A percentile compares a stretch with the other conserved stretches of the same genome.
phyloP scores from a whole-genome alignment of 2,888 invertebrate genomes.

The Nomada ruficornis region DNA sequence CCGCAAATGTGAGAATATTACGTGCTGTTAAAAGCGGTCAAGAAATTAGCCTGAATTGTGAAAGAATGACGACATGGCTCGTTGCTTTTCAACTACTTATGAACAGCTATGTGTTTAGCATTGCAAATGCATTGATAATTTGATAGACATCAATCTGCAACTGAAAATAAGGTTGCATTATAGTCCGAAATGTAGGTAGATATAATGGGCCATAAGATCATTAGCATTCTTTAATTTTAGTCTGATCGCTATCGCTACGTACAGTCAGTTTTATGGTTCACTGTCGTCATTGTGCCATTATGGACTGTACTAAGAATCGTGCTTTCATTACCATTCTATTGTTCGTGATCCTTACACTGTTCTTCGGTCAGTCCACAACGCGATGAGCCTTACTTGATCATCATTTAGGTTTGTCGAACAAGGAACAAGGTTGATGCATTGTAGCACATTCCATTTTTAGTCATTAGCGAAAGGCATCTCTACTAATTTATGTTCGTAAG shows the following conservation, averaged over 20 bases:
- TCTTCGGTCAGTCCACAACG: constrained; percentile 7
- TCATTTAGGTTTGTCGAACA: constrained; percentile 14
- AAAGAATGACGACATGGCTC: constrained; percentile 47
- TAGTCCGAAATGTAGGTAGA: background rate
- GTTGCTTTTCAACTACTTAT: constrained; percentile 35
- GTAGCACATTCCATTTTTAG: background rate
- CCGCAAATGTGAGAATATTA: background rate
- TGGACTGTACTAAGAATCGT: background rate
- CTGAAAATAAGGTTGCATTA: too few species aligned
- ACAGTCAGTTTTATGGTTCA: constrained; percentile 9
- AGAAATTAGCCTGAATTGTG: constrained; percentile 55
- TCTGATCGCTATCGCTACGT: background rate
- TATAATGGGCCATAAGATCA: background rate
- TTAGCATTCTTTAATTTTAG: background rate
- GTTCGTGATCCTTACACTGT: constrained; percentile 27
- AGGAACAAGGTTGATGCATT: background rate
- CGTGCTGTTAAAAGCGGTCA: constrained; percentile 35
- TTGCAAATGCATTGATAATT: background rate
- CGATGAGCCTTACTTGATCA: constrained; percentile 2
- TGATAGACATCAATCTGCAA: background rate
- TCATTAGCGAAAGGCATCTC: too few species aligned
- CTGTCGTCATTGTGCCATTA: constrained; percentile 31
- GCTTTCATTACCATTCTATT: constrained; percentile 38
- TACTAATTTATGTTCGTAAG: too few species aligned
- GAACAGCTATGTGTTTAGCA: constrained; percentile 4